Conservation (phyloP, 2,888 invertebrate genomes). For the Elaeidobius kamerunicus region DNA sequence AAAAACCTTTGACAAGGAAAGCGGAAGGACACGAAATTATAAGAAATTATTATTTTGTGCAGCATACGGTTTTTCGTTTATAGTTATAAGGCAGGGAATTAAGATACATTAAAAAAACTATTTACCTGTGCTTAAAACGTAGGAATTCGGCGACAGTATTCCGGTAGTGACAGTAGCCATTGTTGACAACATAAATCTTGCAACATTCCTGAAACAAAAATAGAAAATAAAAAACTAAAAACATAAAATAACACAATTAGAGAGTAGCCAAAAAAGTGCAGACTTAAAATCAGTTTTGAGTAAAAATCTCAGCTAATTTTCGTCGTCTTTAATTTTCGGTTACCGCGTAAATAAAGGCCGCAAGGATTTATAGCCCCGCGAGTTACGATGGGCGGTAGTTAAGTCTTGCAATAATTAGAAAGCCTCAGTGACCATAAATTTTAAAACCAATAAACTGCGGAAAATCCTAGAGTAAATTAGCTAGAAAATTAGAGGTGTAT, state of each 20-base stretch:
- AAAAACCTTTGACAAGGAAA: no score
- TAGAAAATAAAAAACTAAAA: conserved; percentile 4
- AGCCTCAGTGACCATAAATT: conserved; percentile 41
- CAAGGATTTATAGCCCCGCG: conserved; percentile 47
- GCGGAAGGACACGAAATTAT: no score
- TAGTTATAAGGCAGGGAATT: no score
- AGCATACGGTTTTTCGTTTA: no score
- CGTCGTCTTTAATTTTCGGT: no score
- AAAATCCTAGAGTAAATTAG: conserved; percentile 24
- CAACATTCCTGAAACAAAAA: conserved; percentile 45
- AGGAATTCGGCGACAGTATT: conserved; percentile 50
- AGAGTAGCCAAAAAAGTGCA: no score
- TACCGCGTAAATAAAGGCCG: no score
- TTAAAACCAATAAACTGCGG: conserved; percentile 44
- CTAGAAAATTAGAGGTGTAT: conserved; percentile 18
- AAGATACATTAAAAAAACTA: no score
- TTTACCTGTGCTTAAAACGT: conserved; percentile 48
- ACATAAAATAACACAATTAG: no score
- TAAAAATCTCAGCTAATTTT: no score
- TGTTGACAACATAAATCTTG: conserved; percentile 42
- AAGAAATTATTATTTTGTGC: no score
- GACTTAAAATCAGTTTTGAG: no score
- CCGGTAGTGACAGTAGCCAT: conserved; percentile 51
- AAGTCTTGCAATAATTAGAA: conserved; percentile 43
- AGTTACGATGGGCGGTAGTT: conserved; percentile 44